phyloP scores from a whole-genome alignment of 2,113 vertebrate species.

The Pseudopodoces humilis region DNA sequence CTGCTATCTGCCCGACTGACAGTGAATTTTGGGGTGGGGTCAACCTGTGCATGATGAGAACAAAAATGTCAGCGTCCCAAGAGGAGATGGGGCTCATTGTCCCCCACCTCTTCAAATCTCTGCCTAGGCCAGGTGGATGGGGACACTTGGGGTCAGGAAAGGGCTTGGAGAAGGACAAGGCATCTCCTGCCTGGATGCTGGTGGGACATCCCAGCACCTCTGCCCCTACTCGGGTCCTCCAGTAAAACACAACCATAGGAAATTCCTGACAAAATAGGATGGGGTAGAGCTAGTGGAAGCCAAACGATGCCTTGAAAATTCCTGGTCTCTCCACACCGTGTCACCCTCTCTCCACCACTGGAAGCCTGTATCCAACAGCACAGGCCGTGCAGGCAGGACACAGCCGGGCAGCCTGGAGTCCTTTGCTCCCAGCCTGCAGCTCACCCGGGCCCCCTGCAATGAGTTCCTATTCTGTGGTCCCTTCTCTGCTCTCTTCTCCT shows the following conservation, averaged over 20 bases:
- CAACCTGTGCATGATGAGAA: background rate
- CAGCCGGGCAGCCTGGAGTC: background rate
- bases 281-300: background rate
- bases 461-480: background rate
- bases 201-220: background rate
- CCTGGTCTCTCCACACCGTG: conserved; percentile 48
- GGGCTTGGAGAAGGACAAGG: background rate
- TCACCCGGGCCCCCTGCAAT: rapidly evolving
- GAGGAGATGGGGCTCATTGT: background rate
- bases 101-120: background rate
- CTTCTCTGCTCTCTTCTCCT: background rate
- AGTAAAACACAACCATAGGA: background rate
- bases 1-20: background rate
- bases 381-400: background rate
- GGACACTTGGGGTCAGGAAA: background rate
- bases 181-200: background rate
- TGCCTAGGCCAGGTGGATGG: background rate
- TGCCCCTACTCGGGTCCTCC: background rate
- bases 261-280: background rate
- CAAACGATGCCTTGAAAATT: background rate
- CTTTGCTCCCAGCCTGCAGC: background rate
- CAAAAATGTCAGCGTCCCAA: background rate
- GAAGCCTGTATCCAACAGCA: background rate
- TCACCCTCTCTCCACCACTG: conserved; percentile 43
- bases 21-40: background rate